Conservation (phyloP, 2,113 vertebrate species). For the Alligator mississippiensis region DNA sequence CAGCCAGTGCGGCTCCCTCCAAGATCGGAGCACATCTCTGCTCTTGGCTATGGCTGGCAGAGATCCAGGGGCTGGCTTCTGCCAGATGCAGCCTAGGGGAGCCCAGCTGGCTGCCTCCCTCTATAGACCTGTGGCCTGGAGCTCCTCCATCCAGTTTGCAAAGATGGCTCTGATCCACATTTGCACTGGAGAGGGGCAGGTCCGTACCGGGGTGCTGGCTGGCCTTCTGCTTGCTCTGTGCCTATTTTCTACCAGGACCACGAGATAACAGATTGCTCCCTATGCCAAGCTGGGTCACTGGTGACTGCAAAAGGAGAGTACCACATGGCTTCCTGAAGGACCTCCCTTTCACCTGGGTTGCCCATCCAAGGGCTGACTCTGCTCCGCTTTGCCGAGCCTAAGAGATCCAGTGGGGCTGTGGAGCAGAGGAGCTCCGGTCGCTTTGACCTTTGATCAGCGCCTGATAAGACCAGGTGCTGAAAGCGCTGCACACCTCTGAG, state of each 20-base stretch:
- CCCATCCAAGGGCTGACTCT: background rate
- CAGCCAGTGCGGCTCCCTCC: background rate
- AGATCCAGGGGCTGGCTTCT: background rate
- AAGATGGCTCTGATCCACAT: background rate
- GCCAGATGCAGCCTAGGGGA: background rate
- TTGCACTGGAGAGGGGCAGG: background rate
- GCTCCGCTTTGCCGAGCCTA: background rate
- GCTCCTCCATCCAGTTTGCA: rapidly evolving
- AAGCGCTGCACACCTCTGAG: too few relatives aligned
- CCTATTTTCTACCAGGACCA: rapidly evolving
- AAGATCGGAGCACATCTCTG: background rate
- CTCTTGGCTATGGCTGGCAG: background rate
- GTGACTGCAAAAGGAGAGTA: background rate
- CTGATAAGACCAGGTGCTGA: too few relatives aligned
- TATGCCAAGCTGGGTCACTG: background rate
- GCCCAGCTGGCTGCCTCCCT: background rate
- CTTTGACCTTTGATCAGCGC: too few relatives aligned
- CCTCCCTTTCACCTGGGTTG: background rate
- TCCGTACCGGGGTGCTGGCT: background rate
- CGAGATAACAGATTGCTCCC: background rate
- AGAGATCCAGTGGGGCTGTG: background rate
- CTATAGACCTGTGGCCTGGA: background rate
- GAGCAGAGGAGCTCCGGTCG: rapidly evolving
- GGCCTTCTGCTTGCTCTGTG: background rate
- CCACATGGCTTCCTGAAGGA: background rate